A percentile compares a stretch with the other conserved stretches of the same genome.
These are phyloP conservation scores for Lasiommata megera DNA, from an alignment of 2,888 invertebrate genomes.

Conservation along the genomic window DNA sequence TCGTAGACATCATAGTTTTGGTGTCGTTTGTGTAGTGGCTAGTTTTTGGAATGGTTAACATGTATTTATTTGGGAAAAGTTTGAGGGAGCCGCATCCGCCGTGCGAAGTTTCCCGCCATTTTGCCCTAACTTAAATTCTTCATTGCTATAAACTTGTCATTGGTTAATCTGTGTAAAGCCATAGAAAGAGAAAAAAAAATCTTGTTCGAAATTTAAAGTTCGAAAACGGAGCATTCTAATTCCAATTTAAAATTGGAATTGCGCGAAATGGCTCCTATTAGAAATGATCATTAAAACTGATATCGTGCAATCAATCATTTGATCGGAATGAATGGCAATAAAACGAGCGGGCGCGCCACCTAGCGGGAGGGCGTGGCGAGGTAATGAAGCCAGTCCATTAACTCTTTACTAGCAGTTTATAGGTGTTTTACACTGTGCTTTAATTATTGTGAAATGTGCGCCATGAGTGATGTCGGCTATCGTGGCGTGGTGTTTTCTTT, in stretches of 20 bases:
- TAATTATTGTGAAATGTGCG: conserved; percentile 67
- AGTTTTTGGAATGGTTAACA: too few relatives aligned
- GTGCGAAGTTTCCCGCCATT: too few relatives aligned
- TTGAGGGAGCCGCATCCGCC: too few relatives aligned
- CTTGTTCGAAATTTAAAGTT: conserved; percentile 6
- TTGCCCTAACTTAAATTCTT: too few relatives aligned
- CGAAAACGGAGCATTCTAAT: conserved; percentile 9
- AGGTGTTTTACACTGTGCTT: conserved; percentile 65
- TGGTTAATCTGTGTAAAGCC: too few relatives aligned
- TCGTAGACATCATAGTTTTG: too few relatives aligned
- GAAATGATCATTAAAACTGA: conserved; percentile 31
- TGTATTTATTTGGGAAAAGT: too few relatives aligned
- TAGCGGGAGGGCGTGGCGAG: conserved; percentile 56
- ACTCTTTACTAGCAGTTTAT: conserved; percentile 66
- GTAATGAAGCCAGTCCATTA: conserved; percentile 64
- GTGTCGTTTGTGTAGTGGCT: too few relatives aligned
- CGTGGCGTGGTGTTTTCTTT: conserved; percentile 15
- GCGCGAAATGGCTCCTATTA: conserved; percentile 28
- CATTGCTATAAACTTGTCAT: too few relatives aligned
- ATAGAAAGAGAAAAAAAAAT: too few relatives aligned
- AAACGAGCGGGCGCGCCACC: conserved; percentile 55
- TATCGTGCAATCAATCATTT: conserved; percentile 38
- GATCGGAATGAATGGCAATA: conserved; percentile 38
- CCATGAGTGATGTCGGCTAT: conserved; percentile 42
- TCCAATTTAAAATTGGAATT: conserved; percentile 22